Base-by-base conservation (phyloP, 2,113 vertebrate species). In the Puffinus mauretanicus region DNA sequence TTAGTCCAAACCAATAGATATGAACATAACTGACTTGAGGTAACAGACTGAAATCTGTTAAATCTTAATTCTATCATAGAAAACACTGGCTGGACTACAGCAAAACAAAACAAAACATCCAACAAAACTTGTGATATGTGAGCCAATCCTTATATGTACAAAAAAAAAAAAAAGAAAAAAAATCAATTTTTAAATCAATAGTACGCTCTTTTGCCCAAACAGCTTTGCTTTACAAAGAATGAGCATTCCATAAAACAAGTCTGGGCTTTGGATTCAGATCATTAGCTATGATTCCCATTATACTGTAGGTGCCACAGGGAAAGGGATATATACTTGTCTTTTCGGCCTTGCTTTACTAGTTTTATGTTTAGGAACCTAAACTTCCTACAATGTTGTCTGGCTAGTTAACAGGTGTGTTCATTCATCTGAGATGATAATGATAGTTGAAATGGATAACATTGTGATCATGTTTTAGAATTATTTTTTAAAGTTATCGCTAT, bases 141-240 rank as follows among this genome's bases (percentile, higher is more conserved):
- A 98, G 84, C 82, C 82, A 91, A 96, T 64, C 49, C 97, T 96
- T 96, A 95, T 89, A 93, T 78, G 96, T 92, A 94, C 16, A 21
- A 58, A 92, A 82, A 58, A 67, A 71, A 40, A 82, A 81, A 67
- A 34, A 27, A 12, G 21, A 42, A 27, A 14, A 61, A 42, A 92
- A 97, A 97, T 96, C 95, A 96, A 96, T 97, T 98, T 97, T 93
- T 84, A 95, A 97, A 97, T 98, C 97, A 96, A 98, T 98, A 98
- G 87, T 91, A 95, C 96, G 97, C 84, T 96, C 87, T 97, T 97
- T 97, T 69, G 13, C 92, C 94, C 95, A 96, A 97, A 96, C 89
- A 97, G 93, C 96, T 98, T 97, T 98, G 92, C 95, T 98, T 98
- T 98, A 98, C 95, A 97, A 97, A 97, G 97, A 97, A 85, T 96